Evolutionary conservation across 2,888 invertebrate species (phyloP).

Genomic region (Mimachlamys varia): DNA sequence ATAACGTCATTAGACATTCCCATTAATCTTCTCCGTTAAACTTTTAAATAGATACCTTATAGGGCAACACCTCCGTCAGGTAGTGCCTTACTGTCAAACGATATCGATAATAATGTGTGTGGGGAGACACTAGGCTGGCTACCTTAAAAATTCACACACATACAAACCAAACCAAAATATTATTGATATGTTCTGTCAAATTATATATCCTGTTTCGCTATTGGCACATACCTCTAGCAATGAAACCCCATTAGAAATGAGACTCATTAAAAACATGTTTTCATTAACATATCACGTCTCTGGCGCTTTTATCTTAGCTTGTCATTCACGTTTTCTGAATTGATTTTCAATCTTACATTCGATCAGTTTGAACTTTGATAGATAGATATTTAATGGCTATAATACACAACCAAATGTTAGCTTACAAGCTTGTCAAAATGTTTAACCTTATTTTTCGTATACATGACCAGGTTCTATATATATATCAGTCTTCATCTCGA

Average conservation of each 20-base stretch:
- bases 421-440: background rate
- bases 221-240: background rate
- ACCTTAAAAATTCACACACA: background rate
- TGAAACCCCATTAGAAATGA: background rate
- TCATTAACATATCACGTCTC: background rate
- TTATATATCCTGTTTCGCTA: background rate
- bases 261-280: background rate
- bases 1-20: background rate
- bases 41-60: background rate
- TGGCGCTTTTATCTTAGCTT: background rate
- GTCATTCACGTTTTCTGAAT: background rate
- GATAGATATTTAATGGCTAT: background rate
- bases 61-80: background rate
- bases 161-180: background rate
- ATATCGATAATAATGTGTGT: background rate
- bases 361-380: background rate
- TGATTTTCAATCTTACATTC: background rate
- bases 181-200: conserved; percentile 14
- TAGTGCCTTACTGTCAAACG: background rate
- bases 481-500: no score
- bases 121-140: background rate
- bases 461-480: no score
- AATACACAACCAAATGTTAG: background rate
- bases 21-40: background rate
- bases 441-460: no score